Evolutionary conservation across 2,797 vertebrate genomes (phyloP), one percentile per base, ranked within the genome.

Genomic region (Adelosebastes latens): DNA sequence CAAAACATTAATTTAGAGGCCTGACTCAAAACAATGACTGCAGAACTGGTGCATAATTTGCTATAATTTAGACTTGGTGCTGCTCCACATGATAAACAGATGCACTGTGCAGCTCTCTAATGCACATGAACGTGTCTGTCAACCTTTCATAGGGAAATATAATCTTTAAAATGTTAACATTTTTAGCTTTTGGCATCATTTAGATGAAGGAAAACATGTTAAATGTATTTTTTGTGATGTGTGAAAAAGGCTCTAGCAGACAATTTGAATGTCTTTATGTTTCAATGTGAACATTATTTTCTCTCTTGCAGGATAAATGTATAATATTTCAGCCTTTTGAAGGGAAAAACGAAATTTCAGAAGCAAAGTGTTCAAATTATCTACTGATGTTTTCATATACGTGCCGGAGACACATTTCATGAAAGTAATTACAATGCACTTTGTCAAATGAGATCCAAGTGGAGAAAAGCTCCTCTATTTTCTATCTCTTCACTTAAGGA

Each of bases 261-360:
- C 0, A 42, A 42, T 69, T 58, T 31, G 72, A 65, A 75, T 32
- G 49, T 63, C 9, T 83, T 42, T 65, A 62, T 52, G 46, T 73
- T 81, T 77, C 49, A 76, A 77, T 31, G 77, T 75, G 49, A 86
- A 81, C 59, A 77, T 87, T 27, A 55, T 6, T 82, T 82, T 66
- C 49, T 70, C 46, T 42, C 32, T 55, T 53, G 18, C 36, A 34
- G 29, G 53, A 65, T 71, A 24, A 13, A 52, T 6, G 29, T 46
- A 42, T 32, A 53, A 70, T 1, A 29, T 0, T 36, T 49, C 39
- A 53, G 20, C 5, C 6, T 25, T 62, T 67, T 25, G 20, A 49
- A 49, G 77, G 32, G 42, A 78, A 75, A 31, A 60, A 72, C 18
- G 12, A 13, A 2, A 58, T 64, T 77, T 74, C 7, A 55, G 29